Evolutionary conservation across 2,888 invertebrate genomes (phyloP).

Genomic region (Drosophila flavopinicola): DNA sequence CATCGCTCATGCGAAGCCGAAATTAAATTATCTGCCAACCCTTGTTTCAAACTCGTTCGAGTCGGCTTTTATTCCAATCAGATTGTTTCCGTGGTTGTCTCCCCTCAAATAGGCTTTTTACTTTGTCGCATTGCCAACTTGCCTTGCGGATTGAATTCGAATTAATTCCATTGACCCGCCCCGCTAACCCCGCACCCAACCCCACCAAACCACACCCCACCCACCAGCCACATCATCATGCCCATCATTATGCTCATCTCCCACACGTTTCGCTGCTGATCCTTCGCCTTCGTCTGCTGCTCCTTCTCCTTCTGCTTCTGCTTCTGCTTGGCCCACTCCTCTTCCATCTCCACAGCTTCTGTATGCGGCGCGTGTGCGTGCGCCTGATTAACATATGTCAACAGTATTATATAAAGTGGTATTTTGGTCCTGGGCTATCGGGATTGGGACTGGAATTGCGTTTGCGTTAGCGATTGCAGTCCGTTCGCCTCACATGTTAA

Average conservation of each 20-base stretch:
- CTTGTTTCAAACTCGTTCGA: constrained; percentile 70
- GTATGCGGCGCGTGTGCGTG: constrained; percentile 77
- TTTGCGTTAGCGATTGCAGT: constrained; percentile 15
- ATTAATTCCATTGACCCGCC: constrained; percentile 83
- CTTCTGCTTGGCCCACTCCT: constrained; percentile 23
- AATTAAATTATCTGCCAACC: constrained; percentile 84
- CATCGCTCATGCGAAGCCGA: constrained; percentile 81
- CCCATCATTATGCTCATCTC: constrained; percentile 46
- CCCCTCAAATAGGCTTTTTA: constrained; percentile 77
- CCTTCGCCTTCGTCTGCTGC: constrained; percentile 23
- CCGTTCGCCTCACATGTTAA: constrained; percentile 36
- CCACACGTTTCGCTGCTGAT: constrained; percentile 63
- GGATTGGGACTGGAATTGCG: constrained; percentile 37
- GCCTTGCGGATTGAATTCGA: constrained; percentile 81
- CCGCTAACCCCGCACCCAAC: constrained; percentile 32
- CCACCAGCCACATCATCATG: constrained; percentile 37
- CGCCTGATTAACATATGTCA: constrained; percentile 84
- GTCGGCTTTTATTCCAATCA: constrained; percentile 81
- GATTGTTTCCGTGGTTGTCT: constrained; percentile 81
- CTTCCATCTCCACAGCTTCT: constrained; percentile 16
- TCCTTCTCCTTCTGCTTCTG: constrained; percentile 17
- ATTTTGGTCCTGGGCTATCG: constrained; percentile 57
- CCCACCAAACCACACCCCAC: not conserved
- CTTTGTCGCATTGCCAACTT: constrained; percentile 64
- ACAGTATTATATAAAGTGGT: constrained; percentile 82